Conservation (phyloP, 1,140 invertebrate species). For the Bombus fervidus region DNA sequence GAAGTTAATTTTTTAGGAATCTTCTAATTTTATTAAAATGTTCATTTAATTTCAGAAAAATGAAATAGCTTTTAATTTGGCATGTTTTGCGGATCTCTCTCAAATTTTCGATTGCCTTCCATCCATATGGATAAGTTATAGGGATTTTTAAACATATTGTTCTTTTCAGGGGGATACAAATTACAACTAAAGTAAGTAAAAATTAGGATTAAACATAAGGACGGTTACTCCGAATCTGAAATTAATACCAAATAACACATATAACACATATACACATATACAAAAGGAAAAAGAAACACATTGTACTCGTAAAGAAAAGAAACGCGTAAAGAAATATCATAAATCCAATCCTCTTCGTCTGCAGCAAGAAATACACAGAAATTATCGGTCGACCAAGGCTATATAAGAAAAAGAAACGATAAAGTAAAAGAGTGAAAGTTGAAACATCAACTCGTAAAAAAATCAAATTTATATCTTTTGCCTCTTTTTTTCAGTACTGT, state of each 20-base stretch:
- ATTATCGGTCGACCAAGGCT: constrained; percentile 1
- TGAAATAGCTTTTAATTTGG: no score
- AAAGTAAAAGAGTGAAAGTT: neutral
- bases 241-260: neutral
- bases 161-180: neutral
- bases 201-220: neutral
- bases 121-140: neutral
- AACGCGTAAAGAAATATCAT: neutral
- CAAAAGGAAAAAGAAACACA: neutral
- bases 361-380: neutral
- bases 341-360: neutral
- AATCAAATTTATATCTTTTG: neutral
- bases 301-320: neutral
- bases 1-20: neutral
- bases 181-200: neutral
- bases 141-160: neutral
- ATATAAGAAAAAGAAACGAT: constrained; percentile 7
- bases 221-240: neutral
- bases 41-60: no score
- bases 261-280: neutral
- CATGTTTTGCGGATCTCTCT: neutral
- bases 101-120: neutral
- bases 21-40: neutral
- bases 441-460: neutral
- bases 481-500: neutral